Evolutionary conservation across 2,113 vertebrate genomes (phyloP).

Genomic region (Eleginops maclovinus): DNA sequence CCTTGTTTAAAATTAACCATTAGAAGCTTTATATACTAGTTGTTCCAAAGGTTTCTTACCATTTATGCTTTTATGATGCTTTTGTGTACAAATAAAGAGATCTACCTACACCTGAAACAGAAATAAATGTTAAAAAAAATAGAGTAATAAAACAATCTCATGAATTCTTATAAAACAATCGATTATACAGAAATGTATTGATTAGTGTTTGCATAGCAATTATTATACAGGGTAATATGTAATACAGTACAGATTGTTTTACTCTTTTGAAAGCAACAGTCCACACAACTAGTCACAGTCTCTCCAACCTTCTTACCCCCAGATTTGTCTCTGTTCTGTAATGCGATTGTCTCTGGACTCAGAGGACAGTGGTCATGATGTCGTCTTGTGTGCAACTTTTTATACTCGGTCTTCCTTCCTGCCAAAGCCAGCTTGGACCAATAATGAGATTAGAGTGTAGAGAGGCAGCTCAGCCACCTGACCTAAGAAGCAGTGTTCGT

Average conservation of each 20-base stretch:
- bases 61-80: background rate
- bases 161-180: background rate
- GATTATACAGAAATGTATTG: background rate
- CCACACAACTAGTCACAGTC: conserved; percentile 4
- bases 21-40: background rate
- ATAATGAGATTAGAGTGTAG: conserved; percentile 82
- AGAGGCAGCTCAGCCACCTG: conserved; percentile 80
- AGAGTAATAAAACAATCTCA: background rate
- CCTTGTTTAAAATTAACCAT: background rate
- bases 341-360: conserved; percentile 65
- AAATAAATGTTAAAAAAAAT: background rate
- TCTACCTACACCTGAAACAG: background rate
- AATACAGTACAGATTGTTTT: background rate
- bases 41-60: background rate
- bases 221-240: background rate
- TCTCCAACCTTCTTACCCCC: conserved; percentile 5
- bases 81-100: background rate
- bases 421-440: conserved; percentile 78
- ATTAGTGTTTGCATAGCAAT: background rate
- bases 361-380: conserved; percentile 62
- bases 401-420: conserved; percentile 56
- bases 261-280: background rate
- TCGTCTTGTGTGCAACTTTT: conserved; percentile 61
- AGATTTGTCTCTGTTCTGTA: conserved; percentile 25
- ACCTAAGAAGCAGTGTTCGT: conserved; percentile 70